phyloP scores from a whole-genome alignment of 2,888 invertebrate genomes.

The Hypomecis atomaria region DNA sequence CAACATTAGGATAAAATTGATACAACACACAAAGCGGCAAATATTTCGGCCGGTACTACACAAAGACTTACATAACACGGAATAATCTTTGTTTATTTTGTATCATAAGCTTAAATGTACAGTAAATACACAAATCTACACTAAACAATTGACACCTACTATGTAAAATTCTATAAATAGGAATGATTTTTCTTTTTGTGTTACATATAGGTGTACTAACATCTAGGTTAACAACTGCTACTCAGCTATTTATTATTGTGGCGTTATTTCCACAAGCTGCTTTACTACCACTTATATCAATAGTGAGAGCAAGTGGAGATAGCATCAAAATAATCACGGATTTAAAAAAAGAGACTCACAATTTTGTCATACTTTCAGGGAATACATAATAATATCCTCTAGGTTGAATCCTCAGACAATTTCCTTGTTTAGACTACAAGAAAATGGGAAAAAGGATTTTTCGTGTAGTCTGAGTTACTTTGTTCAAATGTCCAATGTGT shows the following conservation, averaged over 20 bases:
- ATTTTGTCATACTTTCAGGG: no score
- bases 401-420: no score
- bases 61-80: not conserved
- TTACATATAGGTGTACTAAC: slow-evolving; percentile 5
- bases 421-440: no score
- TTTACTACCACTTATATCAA: no score
- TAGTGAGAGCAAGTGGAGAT: no score
- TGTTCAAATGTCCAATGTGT: no score
- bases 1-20: not conserved
- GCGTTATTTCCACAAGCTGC: not conserved
- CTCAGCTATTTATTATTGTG: not conserved
- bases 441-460: no score
- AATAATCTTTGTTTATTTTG: slow-evolving; percentile 2
- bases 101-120: slow-evolving; percentile 6
- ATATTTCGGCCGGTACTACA: not conserved
- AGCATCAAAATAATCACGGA: no score
- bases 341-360: no score
- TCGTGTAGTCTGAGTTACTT: no score
- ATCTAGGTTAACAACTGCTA: not conserved
- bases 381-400: no score
- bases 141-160: not conserved
- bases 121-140: not conserved
- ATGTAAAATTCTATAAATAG: not conserved
- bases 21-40: not conserved
- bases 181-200: not conserved